phyloP scores from a whole-genome alignment of 2,888 invertebrate genomes.

The Caradrina clavipalpis region DNA sequence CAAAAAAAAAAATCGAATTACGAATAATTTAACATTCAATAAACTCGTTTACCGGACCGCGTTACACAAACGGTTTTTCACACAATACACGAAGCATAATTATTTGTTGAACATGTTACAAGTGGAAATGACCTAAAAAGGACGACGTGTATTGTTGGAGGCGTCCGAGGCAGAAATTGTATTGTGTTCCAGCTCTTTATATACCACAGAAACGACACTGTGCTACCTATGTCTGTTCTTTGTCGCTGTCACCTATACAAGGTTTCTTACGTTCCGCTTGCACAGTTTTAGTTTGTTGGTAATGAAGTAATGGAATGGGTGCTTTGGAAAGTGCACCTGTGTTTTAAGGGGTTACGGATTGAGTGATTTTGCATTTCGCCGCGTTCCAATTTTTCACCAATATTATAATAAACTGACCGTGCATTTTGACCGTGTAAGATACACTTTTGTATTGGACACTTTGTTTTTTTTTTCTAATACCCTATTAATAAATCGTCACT shows the following conservation, averaged over 20 bases:
- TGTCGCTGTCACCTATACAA: slow-evolving; percentile 79
- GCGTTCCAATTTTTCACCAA: neutral
- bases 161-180: slow-evolving; percentile 85
- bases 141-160: slow-evolving; percentile 82
- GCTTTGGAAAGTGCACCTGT: slow-evolving; percentile 37
- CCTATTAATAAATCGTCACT: too few relatives aligned
- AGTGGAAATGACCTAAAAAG: slow-evolving; percentile 88
- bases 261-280: slow-evolving; percentile 61
- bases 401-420: too few relatives aligned
- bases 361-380: slow-evolving; percentile 18
- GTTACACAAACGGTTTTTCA: slow-evolving; percentile 70
- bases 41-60: slow-evolving; percentile 47
- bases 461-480: too few relatives aligned
- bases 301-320: slow-evolving; percentile 55
- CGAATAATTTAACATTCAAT: slow-evolving; percentile 48
- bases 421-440: too few relatives aligned
- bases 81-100: slow-evolving; percentile 77
- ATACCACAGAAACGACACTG: slow-evolving; percentile 76
- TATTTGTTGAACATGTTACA: slow-evolving; percentile 83
- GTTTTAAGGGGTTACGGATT: slow-evolving; percentile 26
- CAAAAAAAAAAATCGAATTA: slow-evolving; percentile 24
- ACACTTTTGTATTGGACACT: too few relatives aligned
- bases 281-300: slow-evolving; percentile 58
- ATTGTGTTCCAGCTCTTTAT: slow-evolving; percentile 84
- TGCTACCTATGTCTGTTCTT: slow-evolving; percentile 76